A percentile compares a stretch with the other conserved stretches of the same genome.
Conservation (phyloP, 2,113 vertebrate genomes). For the Amphilophus citrinellus region DNA sequence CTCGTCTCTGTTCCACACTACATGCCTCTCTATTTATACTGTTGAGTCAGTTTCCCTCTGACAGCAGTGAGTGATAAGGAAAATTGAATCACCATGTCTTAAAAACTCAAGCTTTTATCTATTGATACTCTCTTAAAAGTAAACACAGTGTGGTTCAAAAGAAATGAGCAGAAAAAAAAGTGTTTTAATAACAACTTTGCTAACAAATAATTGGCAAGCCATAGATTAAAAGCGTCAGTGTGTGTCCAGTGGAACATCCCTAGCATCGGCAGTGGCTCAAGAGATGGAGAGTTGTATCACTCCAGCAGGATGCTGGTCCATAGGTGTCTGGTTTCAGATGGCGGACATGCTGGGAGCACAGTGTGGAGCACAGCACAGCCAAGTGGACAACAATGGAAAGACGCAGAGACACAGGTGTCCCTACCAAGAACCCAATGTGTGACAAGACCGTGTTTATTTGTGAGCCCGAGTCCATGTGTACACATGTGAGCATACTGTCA, state of each 20-base stretch:
- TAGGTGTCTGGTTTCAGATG: constrained; percentile 76
- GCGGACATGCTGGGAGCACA: constrained; percentile 73
- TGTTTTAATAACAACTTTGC: constrained; percentile 1
- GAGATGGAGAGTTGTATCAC: constrained; percentile 52
- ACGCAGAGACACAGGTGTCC: constrained; percentile 75
- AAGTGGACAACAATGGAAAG: constrained; percentile 79
- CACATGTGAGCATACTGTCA: constrained; percentile 6
- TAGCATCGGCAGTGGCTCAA: constrained; percentile 57
- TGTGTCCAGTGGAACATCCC: constrained; percentile 42
- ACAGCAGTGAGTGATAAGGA: constrained; percentile 66
- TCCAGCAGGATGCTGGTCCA: constrained; percentile 64
- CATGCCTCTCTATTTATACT: constrained; percentile 71
- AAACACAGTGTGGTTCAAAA: constrained; percentile 21
- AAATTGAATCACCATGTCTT: constrained; percentile 68
- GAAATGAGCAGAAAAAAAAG: background rate
- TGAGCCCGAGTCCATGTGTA: constrained; percentile 7
- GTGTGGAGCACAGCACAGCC: constrained; percentile 82
- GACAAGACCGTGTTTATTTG: constrained; percentile 34
- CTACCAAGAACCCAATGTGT: constrained; percentile 35
- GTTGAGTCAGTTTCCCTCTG: constrained; percentile 73
- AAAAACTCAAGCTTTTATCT: constrained; percentile 52
- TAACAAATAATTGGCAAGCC: background rate
- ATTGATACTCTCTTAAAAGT: constrained; percentile 36
- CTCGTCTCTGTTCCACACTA: constrained; percentile 70
- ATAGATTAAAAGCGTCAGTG: background rate